These are phyloP conservation scores for Pyrocoelia pectoralis DNA, from an alignment of 2,888 invertebrate genomes.

Conservation along the genomic window DNA sequence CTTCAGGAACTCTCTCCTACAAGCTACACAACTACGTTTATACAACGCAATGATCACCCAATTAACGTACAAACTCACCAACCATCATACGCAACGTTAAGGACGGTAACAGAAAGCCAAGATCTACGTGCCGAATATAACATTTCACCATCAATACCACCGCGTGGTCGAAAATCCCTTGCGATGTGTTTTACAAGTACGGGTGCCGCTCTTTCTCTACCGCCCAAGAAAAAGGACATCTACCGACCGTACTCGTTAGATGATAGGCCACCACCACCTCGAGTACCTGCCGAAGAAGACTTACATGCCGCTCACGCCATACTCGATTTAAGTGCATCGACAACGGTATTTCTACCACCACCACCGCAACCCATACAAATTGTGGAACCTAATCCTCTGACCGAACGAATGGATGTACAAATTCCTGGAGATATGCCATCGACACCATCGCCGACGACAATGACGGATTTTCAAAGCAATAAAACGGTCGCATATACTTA, in stretches of 20 bases:
- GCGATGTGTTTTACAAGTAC: constrained; percentile 88
- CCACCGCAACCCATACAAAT: constrained; percentile 38
- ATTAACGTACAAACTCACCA: constrained; percentile 51
- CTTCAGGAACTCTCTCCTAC: constrained; percentile 80
- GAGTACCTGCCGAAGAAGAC: constrained; percentile 80
- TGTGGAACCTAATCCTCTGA: constrained; percentile 34
- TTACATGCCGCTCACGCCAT: constrained; percentile 89
- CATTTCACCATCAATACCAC: constrained; percentile 36
- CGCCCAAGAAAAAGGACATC: constrained; percentile 91
- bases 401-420: constrained; percentile 36
- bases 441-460: constrained; percentile 44
- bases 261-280: constrained; percentile 67
- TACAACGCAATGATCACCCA: constrained; percentile 71
- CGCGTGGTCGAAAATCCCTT: constrained; percentile 71
- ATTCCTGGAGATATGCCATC: constrained; percentile 52
- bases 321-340: constrained; percentile 86
- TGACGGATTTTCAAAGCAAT: constrained; percentile 55
- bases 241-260: constrained; percentile 87
- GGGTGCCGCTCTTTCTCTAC: constrained; percentile 81
- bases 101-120: constrained; percentile 63
- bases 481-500: constrained; percentile 90
- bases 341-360: constrained; percentile 72
- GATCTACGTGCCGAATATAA: constrained; percentile 52
- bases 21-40: constrained; percentile 79
- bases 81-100: constrained; percentile 64